Evolutionary conservation across 92 coral and sea anemone species (phyloP), one percentile per base, ranked within the genome.

Genomic region (Desmophyllum pertusum): DNA sequence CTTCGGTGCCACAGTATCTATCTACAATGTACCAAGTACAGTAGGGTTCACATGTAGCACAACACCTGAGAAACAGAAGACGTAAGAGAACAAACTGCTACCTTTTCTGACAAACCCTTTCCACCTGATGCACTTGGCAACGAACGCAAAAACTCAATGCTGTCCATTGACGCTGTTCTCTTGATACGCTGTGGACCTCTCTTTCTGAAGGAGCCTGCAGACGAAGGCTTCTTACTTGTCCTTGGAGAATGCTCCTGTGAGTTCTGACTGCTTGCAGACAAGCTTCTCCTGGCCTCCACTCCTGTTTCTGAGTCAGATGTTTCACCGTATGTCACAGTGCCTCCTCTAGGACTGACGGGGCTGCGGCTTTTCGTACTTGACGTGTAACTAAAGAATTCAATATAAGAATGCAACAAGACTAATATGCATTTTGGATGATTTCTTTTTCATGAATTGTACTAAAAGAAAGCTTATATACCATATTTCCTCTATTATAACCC

Each of bases 41-140:
- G n/a, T n/a, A n/a, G n/a, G n/a, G n/a, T n/a, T n/a, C n/a, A n/a
- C n/a, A n/a, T n/a, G n/a, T n/a, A n/a, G n/a, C n/a, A n/a, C n/a
- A n/a, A n/a, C n/a, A n/a, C n/a, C n/a, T n/a, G n/a, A n/a, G n/a
- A n/a, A n/a, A n/a, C n/a, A n/a, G n/a, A n/a, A n/a, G n/a, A n/a
- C n/a, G n/a, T n/a, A n/a, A n/a, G n/a, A n/a, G n/a, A 10, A 11
- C 10, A 27, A 27, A 15, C 35, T 9, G 15, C 37, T 71, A 93
- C 97, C 97, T 91, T 93, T 46, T 84, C 89, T 14, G 97, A 93
- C 76, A 91, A 72, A 62, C 88, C 80, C n/a, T 82, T 81, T 39
- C 91, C 92, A 0, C 88, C 93, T 11, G 86, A 92, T 31, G 83
- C 88, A 80, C 83, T 71, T 35, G 92, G 78, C 42, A 91, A 87